Evolutionary conservation across 2,797 vertebrate genomes (phyloP).

Genomic region (Silurus lanzhouensis): DNA sequence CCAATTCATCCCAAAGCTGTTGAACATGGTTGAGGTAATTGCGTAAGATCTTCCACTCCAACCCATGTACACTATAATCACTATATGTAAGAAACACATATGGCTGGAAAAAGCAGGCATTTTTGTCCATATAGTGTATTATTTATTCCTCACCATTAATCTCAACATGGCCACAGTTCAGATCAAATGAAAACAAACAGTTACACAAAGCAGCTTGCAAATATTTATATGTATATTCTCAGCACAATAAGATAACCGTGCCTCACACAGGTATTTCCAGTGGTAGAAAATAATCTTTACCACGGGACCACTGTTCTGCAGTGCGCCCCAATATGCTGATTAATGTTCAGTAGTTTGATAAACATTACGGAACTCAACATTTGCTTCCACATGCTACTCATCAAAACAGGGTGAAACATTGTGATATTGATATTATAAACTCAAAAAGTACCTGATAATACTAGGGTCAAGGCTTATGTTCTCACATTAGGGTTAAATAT

Average conservation of each 20-base stretch:
- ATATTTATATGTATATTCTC: background rate
- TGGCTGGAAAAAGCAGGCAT: no score
- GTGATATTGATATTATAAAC: background rate
- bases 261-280: no score
- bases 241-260: no score
- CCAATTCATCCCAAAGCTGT: no score
- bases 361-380: background rate
- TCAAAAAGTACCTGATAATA: background rate
- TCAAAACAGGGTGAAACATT: background rate
- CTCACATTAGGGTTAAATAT: no score
- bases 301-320: background rate
- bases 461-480: background rate
- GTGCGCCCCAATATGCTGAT: background rate
- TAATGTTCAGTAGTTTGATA: background rate
- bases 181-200: background rate
- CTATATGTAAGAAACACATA: no score
- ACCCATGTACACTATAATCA: no score
- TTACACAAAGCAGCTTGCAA: background rate
- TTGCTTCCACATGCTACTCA: background rate
- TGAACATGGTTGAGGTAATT: no score
- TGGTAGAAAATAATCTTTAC: no score
- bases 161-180: background rate
- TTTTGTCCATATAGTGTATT: background rate
- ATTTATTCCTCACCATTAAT: background rate
- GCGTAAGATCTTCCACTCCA: no score